Evolutionary conservation across 2,888 invertebrate genomes (phyloP).

Genomic region (Cerceris rybyensis): DNA sequence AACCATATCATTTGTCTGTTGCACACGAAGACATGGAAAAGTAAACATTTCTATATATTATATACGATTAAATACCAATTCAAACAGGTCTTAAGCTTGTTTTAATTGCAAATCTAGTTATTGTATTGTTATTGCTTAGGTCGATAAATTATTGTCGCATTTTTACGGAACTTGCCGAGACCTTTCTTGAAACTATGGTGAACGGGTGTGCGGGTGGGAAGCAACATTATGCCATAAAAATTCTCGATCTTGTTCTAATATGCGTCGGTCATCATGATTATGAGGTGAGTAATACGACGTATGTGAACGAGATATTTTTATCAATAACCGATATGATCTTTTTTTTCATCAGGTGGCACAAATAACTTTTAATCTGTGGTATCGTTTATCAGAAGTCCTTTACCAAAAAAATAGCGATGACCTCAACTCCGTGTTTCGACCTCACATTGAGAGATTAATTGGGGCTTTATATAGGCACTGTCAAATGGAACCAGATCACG

Average conservation of each 20-base stretch:
- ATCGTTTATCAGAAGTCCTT: slow-evolving; percentile 95
- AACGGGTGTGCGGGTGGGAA: slow-evolving; percentile 84
- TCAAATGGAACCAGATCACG: slow-evolving; percentile 97
- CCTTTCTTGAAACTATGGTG: slow-evolving; percentile 93
- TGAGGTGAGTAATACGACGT: slow-evolving; percentile 85
- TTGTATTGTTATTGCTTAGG: slow-evolving; percentile 77
- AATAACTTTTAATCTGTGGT: slow-evolving; percentile 99
- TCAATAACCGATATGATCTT: slow-evolving; percentile 11
- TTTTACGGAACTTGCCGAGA: slow-evolving; percentile 96
- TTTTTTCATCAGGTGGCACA: slow-evolving; percentile 84
- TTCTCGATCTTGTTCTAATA: slow-evolving; percentile 93
- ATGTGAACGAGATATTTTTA: neutral
- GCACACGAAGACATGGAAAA: slow-evolving; percentile 97
- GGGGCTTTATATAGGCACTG: slow-evolving; percentile 95
- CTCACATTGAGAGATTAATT: slow-evolving; percentile 95
- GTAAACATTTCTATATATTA: slow-evolving; percentile 74
- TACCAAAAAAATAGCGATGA: slow-evolving; percentile 93
- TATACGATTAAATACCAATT: slow-evolving; percentile 4
- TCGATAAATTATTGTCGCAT: slow-evolving; percentile 96
- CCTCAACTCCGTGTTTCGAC: slow-evolving; percentile 92
- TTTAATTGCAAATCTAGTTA: slow-evolving; percentile 18
- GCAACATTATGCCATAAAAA: slow-evolving; percentile 90
- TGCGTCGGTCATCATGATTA: slow-evolving; percentile 99
- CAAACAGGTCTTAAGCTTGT: neutral
- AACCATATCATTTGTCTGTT: slow-evolving; percentile 94